Evolutionary conservation across 1,140 invertebrate genomes (phyloP), one percentile per base, ranked within the genome.

Genomic region (Tetragnatha versicolor): DNA sequence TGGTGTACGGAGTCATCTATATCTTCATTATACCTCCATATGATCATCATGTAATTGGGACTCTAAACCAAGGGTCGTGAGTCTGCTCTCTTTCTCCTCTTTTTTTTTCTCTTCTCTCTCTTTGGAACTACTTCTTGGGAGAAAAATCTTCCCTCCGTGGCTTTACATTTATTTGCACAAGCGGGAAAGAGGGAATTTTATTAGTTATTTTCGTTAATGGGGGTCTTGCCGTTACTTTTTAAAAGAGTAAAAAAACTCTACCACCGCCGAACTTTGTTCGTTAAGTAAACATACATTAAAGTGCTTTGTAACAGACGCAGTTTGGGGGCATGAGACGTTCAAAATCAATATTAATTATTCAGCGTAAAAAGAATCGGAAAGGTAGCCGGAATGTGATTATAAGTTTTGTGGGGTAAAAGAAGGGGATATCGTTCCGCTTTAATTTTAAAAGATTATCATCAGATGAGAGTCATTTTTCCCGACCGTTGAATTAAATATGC

Each of bases 291-390:
- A 75, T 29, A 63, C 72, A 61, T 75, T 75, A 45, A 75, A 75
- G 72, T 63, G 72, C 55, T 75, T 63, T 75, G 39, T 75, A 75
- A 75, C 58, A 63, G 55, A 27, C 20, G 42, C 35, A 63, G 55
- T 33, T 72, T 37, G 42, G 53, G 27, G 39, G 39, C 58, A 61
- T 29, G 58, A 29, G 27, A 75, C 20, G 31, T 42, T 14, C 25
- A 53, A 75, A 75, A 75, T 75, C 72, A 75, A 75, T 63, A 75
- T 75, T 75, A 75, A 75, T 75, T 75, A 75, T 63, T 49, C 58
- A 61, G 7, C 39, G 68, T n/a, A 31, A 75, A 75, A 75, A 51
- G 39, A 75, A 60, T 42, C 27, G 72, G 22, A 75, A 63, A 60
- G 45, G 58, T 63, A 63, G 58, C 29, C n/a, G 72, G 51, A 75